Base-by-base conservation (phyloP, 2,888 invertebrate species). In the Drosophila maculinotata region DNA sequence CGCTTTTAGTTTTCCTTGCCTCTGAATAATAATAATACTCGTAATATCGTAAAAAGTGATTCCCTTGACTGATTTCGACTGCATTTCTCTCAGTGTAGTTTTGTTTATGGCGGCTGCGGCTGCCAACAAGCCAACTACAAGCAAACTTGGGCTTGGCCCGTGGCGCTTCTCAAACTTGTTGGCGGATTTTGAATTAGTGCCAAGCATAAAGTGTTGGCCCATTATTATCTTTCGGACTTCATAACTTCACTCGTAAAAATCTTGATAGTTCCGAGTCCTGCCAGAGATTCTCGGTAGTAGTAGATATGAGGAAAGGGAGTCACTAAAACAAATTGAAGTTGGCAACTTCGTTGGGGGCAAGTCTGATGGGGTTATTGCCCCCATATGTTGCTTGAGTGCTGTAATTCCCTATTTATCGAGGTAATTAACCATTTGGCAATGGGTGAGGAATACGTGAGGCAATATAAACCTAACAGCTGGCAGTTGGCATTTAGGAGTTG, bases 181-280 rank as follows among this genome's bases (percentile, higher is more conserved):
- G 82, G 53, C 57, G 75, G 64, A 78, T 85, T 80, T 87, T 89
- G 88, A 87, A 79, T 88, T 76, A 81, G 87, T 87, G 90, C 90
- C 90, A 88, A 90, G 78, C 80, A 83, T 79, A 83, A 90, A 91
- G 91, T 91, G 90, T 90, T 90, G 89, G 88, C 81, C 82, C 87
- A 91, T 91, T 90, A 91, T 90, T 90, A 90, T 91, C 89, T 79
- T 83, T 89, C 81, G 80, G 89, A 90, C 87, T 90, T 90, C 87
- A 90, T 90, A 90, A 88, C 84, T 89, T 72, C 45, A 51, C 65
- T 67, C 82, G 67, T 76, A 79, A 81, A 71, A 81, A 65, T 82
- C 66, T 76, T 74, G 83, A 85, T 76, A 69, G 83, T 60, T 64
- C 31, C 56, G 47, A 33, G 31, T 47, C 42, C 33, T 26, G 10